These are phyloP conservation scores for Tiaroga cobitis DNA, from an alignment of 2,797 vertebrate species.

Conservation along the genomic window DNA sequence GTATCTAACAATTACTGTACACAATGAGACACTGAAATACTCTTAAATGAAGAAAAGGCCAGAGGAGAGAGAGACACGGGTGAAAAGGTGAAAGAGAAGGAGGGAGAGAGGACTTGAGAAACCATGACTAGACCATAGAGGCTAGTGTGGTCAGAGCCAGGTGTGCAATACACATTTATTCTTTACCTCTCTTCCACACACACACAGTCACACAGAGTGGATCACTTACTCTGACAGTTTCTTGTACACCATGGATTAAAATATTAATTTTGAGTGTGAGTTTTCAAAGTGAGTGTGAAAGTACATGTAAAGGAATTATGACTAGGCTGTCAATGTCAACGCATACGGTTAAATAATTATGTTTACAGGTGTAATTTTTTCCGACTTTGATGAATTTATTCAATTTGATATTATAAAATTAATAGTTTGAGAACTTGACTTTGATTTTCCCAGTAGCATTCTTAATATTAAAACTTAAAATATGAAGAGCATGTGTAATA, in stretches of 20 bases:
- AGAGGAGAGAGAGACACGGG: constrained; percentile 4
- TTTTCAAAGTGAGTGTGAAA: background rate
- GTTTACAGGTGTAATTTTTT: background rate
- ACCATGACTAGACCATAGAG: constrained; percentile 45
- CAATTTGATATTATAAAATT: background rate
- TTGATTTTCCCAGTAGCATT: background rate
- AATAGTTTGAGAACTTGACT: background rate
- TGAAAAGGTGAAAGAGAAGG: constrained; percentile 50
- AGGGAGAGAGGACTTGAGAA: constrained; percentile 27
- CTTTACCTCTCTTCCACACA: constrained; percentile 24
- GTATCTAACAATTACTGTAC: constrained; percentile 13
- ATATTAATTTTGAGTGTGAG: background rate
- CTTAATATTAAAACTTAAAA: too few species aligned
- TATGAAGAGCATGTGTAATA: too few species aligned
- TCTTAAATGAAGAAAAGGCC: background rate
- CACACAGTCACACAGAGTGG: background rate
- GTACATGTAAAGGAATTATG: background rate
- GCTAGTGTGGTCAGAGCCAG: constrained; percentile 41
- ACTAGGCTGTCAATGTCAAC: too few species aligned
- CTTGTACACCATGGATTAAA: constrained; percentile 21
- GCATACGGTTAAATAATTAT: background rate
- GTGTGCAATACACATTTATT: constrained; percentile 30
- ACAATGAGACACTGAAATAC: constrained; percentile 14
- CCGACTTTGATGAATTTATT: background rate
- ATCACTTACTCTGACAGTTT: background rate